phyloP scores from a whole-genome alignment of 2,113 vertebrate species.

The Bungarus multicinctus region DNA sequence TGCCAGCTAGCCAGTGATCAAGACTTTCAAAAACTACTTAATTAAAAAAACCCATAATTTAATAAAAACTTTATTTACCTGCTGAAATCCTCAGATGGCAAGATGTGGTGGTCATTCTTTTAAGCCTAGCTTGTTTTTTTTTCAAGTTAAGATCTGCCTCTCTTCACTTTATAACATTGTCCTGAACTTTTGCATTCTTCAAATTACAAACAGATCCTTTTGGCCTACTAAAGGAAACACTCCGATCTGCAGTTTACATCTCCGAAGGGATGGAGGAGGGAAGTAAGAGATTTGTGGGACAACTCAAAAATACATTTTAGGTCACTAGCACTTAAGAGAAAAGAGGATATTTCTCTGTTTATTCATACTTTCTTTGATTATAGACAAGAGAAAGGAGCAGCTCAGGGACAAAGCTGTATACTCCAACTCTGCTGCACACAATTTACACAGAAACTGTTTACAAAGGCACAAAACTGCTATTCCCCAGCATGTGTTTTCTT shows the following conservation, averaged over 20 bases:
- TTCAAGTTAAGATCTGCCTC: slow-evolving; percentile 24
- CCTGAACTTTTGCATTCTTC: slow-evolving; percentile 38
- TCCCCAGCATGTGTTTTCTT: background rate
- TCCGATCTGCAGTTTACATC: background rate
- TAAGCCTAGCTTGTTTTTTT: background rate
- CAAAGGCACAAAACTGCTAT: background rate
- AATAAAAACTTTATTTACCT: slow-evolving; percentile 34
- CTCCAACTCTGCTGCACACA: background rate
- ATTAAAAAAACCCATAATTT: background rate
- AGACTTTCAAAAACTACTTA: background rate
- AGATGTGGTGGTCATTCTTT: background rate
- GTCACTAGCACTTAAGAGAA: background rate
- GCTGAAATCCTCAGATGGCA: accelerated
- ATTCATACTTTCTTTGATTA: background rate
- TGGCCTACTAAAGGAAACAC: background rate
- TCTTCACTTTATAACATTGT: slow-evolving; percentile 28
- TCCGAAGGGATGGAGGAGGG: background rate
- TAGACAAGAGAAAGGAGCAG: background rate
- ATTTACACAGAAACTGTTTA: background rate
- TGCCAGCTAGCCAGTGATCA: background rate
- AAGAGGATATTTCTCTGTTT: background rate
- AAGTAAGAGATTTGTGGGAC: background rate
- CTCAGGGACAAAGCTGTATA: background rate
- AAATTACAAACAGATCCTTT: slow-evolving; percentile 56
- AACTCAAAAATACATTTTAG: background rate